Evolutionary conservation across 2,888 invertebrate species (phyloP).

Genomic region (Fragum whitleyi): DNA sequence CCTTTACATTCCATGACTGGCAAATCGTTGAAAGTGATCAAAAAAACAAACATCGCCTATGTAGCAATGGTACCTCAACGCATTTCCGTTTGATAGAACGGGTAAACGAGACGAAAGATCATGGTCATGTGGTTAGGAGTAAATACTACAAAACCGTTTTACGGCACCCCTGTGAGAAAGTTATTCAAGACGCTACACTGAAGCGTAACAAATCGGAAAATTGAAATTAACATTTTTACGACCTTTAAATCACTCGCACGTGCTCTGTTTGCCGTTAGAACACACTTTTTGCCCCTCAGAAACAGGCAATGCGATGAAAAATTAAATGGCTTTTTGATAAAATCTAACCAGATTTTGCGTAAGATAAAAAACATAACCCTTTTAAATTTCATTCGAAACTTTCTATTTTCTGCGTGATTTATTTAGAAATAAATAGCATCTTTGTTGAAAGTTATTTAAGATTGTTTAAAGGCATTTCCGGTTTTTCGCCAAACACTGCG

Average conservation of each 20-base stretch:
- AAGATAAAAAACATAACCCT: not conserved
- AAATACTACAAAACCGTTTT: too few relatives aligned
- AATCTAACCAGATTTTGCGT: not conserved
- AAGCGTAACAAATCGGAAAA: constrained; percentile 36
- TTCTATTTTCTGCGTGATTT: not conserved
- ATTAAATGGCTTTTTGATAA: constrained; percentile 3
- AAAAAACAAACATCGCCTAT: too few relatives aligned
- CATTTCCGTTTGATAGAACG: too few relatives aligned
- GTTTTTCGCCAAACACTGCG: not conserved
- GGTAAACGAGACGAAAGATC: too few relatives aligned
- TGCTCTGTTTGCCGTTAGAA: constrained; percentile 1
- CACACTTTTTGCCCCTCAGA: not conserved
- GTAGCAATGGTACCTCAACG: too few relatives aligned
- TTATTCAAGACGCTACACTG: constrained; percentile 10
- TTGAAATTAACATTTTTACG: constrained; percentile 50
- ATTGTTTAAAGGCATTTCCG: not conserved
- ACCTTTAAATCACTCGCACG: constrained; percentile 44
- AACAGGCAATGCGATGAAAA: constrained; percentile 1
- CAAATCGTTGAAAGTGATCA: too few relatives aligned
- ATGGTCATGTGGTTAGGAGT: too few relatives aligned
- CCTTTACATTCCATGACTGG: too few relatives aligned
- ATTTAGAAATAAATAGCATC: not conserved
- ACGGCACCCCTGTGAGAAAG: constrained; percentile 9
- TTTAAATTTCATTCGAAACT: not conserved
- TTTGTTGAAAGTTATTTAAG: not conserved